Evolutionary conservation across 2,888 invertebrate genomes (phyloP), one percentile per base, ranked within the genome.

Genomic region (Carterocephalus palaemon): DNA sequence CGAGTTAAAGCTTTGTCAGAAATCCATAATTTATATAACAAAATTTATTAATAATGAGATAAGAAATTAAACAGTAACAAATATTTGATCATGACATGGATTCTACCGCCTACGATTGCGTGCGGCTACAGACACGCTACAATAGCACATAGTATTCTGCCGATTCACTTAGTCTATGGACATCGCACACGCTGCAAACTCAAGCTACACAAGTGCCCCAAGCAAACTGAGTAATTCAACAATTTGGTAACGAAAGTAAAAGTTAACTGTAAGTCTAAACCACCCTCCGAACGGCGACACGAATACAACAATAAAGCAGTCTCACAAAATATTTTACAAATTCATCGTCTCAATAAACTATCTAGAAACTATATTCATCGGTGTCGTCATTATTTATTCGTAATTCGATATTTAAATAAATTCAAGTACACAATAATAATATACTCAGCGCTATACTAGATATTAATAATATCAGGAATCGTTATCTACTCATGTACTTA

Each of bases 271-370:
- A 75, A 73, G 66, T 74, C 75, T 77, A 76, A 70, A 76, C 68
- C 77, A 75, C 70, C 74, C 64, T 72, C 67, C 64, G 62, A 81
- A 77, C 80, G 82, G 83, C 84, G 69, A 70, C 78, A 84, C 81
- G 74, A 83, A 75, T 83, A 84, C 84, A 85, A 85, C 86, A 86
- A 78, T 79, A 53, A 87, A 88, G 87, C 87, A 87, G 87, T 87
- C 87, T 87, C 88, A 84, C 84, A 75, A 78, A 85, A 80, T 82
- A 84, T 84, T 79, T 78, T 83, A 84, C 84, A 86, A 79, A 75
- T 71, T 66, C 62, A 65, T 68, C 70, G 76, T 57, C 33, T 29
- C 71, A 79, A 80, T 81, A 81, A 83, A 81, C 85, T 83, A 83
- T 80, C 80, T 83, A 83, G 74, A 80, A 80, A 76, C 80, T 82